Percentiles rank a stretch among this genome's conserved stretches.
Evolutionary conservation across 2,113 vertebrate species (phyloP).

Genomic region (Callorhinus ursinus): DNA sequence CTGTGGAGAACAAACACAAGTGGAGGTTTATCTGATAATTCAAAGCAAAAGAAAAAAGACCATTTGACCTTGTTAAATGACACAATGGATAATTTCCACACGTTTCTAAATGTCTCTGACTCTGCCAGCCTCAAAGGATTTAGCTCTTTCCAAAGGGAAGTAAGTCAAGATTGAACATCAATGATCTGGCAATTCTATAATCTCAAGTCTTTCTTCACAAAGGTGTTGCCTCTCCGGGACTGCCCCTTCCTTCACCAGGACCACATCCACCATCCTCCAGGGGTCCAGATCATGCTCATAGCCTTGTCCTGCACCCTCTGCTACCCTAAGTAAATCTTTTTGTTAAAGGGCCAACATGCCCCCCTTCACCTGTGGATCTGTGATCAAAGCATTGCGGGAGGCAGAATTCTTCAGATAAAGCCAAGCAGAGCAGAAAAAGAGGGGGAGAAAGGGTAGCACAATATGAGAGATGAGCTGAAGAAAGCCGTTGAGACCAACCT

Average conservation of each 20-base stretch:
- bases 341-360: not conserved
- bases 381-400: not conserved
- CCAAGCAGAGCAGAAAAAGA: not conserved
- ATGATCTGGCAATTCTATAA: too few relatives aligned
- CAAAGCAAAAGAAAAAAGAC: not conserved
- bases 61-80: not conserved
- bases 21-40: not conserved
- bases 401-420: not conserved
- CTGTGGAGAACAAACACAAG: not conserved
- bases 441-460: not conserved
- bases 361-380: not conserved
- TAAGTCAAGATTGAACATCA: not conserved
- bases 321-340: not conserved
- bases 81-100: not conserved
- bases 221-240: fast-evolving
- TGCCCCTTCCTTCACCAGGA: too few relatives aligned
- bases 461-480: not conserved
- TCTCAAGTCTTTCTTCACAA: not conserved
- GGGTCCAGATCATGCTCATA: too few relatives aligned
- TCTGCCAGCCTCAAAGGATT: not conserved
- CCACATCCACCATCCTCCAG: fast-evolving
- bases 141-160: not conserved
- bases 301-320: fast-evolving
- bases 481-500: not conserved
- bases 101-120: not conserved